Base-by-base conservation (phyloP, 2,888 invertebrate species). In the Chymomyza procnemis region DNA sequence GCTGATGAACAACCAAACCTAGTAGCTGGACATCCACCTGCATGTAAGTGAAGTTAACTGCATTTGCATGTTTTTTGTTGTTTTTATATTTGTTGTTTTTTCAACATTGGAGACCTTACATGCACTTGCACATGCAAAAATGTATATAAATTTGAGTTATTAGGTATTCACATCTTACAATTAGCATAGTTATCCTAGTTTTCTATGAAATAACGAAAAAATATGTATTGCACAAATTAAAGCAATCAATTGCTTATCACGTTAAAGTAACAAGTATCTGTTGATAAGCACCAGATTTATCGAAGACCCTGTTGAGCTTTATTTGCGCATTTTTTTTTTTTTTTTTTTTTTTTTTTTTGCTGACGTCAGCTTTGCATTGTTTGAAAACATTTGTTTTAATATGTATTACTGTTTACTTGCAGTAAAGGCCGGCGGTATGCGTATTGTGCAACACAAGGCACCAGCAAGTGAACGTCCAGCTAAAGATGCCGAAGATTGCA, bases 361-460 rank as follows among this genome's bases (percentile, higher is more conserved):
- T 79, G 85, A 81, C 79, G 78, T 76, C 73, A 76, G 16, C 4
- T 26, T 5, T 26, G 26, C 4, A 3, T 26, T 26, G 8, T 26
- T 26, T 26, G 8, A 26, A 26, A 26, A 26, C 5, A 26, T 12
- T 41, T 41, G 12, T 12, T 41, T 41, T 12, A 12, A 4, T 52
- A 9, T 52, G 18, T 52, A 12, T 52, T 52, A 8, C 26, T 8
- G 34, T 41, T 41, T 41, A 41, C 66, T 88, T 86, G 3, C 70
- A 97, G 97, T 97, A 3, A 97, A 97, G 92, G 97, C 96, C 66
- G 97, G 97, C 61, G 97, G 97, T 2, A 97, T 97, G 97, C 93
- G 97, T 79, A 97, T 97, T 86, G 96, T 96, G 14, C 97, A 97
- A 88, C 95, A 97, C 88, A 97, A 97, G 91, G 91, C 93, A 1